phyloP scores from a whole-genome alignment of 2,113 vertebrate species.

The Odontophorus gujanensis region DNA sequence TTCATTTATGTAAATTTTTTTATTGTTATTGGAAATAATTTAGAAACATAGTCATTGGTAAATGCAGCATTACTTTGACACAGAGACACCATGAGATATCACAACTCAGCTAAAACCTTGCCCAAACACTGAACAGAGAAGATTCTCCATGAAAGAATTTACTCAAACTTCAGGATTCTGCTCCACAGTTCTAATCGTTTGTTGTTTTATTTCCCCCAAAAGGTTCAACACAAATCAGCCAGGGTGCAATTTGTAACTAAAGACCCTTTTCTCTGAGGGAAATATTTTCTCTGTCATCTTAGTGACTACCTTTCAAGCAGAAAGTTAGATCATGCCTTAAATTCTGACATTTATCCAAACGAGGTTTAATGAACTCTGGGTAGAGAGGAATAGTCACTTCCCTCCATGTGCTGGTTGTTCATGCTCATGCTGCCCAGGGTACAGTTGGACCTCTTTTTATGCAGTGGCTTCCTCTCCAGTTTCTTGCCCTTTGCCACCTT shows the following conservation, averaged over 20 bases:
- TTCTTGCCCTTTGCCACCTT: neutral
- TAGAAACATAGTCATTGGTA: neutral
- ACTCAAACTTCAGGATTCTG: neutral
- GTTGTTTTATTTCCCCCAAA: neutral
- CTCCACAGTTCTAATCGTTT: neutral
- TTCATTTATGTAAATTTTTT: neutral
- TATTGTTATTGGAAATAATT: neutral
- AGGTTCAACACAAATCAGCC: neutral
- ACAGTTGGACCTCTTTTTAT: neutral
- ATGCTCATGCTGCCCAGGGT: neutral
- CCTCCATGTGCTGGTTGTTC: fast-evolving
- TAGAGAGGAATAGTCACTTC: neutral
- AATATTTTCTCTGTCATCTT: neutral
- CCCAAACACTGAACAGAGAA: neutral
- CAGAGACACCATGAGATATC: neutral
- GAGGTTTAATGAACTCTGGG: neutral
- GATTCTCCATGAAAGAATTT: neutral
- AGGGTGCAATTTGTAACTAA: neutral
- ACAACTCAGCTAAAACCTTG: neutral
- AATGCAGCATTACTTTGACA: neutral
- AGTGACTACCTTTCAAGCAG: neutral
- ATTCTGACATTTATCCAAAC: neutral
- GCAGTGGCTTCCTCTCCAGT: neutral
- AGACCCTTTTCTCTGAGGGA: neutral
- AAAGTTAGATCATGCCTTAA: neutral